phyloP scores from a whole-genome alignment of 2,113 vertebrate species.

The Candoia aspera region DNA sequence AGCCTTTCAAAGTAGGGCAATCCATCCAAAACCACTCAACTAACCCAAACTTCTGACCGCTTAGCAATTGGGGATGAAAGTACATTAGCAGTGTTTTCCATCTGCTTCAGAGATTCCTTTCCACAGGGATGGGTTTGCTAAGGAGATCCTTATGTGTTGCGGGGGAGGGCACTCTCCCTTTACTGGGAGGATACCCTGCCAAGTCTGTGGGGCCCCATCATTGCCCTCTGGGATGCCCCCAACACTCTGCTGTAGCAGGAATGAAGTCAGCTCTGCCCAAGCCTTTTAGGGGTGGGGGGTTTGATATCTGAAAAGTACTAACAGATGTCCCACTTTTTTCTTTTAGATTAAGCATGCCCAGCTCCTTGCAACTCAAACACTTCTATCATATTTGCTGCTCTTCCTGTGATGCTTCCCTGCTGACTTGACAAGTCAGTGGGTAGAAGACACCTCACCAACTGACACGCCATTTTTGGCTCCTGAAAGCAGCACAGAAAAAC shows the following conservation, averaged over 20 bases:
- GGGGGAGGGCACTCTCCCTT: neutral
- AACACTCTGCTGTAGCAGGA: neutral
- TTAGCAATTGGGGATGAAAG: neutral
- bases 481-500: neutral
- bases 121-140: neutral
- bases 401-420: neutral
- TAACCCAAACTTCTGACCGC: neutral
- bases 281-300: neutral
- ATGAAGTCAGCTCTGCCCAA: neutral
- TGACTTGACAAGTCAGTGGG: too few relatives aligned
- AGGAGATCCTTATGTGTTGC: neutral
- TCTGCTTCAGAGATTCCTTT: neutral
- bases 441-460: neutral
- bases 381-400: neutral
- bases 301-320: neutral
- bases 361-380: neutral
- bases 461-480: neutral
- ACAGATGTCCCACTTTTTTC: neutral
- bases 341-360: neutral
- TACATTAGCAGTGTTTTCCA: neutral
- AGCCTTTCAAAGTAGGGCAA: neutral
- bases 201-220: neutral
- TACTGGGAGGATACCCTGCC: neutral
- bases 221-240: neutral
- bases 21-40: neutral